Evolutionary conservation across 2,888 invertebrate species (phyloP), one percentile per base, ranked within the genome.

Genomic region (Euzophera pinguis): DNA sequence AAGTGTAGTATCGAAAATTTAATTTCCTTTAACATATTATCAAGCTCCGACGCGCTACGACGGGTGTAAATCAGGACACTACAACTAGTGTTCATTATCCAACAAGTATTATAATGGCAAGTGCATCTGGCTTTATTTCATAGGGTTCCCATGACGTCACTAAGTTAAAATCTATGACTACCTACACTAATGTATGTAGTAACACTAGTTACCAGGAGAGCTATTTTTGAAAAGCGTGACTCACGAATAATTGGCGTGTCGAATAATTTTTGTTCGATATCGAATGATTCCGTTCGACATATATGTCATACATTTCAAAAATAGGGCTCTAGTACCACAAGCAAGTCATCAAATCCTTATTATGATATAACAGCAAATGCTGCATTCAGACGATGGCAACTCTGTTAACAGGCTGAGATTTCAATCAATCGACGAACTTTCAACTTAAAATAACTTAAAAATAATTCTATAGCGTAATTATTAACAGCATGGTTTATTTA

Each of bases 111-210:
- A 35, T 63, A 69, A 68, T 71, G 71, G 70, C 71, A 71, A 71
- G 70, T 68, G 63, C 62, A 60, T 60, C 60, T 69, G 70, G 70
- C 69, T 66, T 62, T 42, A 50, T 52, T 47, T 3, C 9, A 9
- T 48, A 49, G 38, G 38, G 13, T 38, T 38, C 22, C 42, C 41
- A 43, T 13, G 14, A 45, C 43, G 29, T 43, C 29, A 29, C 29
- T 13, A 57, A 59, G 22, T 51, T 54, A 50, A 55, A 59, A 48
- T 50, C 34, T 47, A 49, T 50, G 35, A 55, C 47, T 54, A 58
- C 55, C 50, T 55, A 57, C 13, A 37, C 41, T 50, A 42, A 34
- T 34, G 32, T 35, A 50, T 8, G 37, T 48, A 12, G 22, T 50
- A 50, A 39, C 39, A 10, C 1, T 10, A 32, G 7, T 17, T 50